These are phyloP conservation scores for Charadrius vociferus DNA, from an alignment of 2,113 vertebrate genomes.

Conservation along the genomic window DNA sequence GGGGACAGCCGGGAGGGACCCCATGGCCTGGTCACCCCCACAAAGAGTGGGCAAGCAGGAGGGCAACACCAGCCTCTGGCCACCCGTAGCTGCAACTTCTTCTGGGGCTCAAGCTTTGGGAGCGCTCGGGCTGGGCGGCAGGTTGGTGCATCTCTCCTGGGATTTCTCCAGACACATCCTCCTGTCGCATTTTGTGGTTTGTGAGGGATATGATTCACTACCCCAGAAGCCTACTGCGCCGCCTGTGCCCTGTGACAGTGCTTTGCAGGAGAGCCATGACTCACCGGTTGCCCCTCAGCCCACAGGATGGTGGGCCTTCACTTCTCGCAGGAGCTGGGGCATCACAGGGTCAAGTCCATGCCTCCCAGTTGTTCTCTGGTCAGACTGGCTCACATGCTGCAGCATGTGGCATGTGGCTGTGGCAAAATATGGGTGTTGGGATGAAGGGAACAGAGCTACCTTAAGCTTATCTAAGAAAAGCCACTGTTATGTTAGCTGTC, in stretches of 20 bases:
- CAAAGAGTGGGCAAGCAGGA: neutral
- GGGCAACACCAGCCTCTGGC: neutral
- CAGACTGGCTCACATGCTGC: fast-evolving
- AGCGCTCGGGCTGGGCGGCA: neutral
- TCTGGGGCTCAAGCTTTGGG: neutral
- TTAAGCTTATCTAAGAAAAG: neutral
- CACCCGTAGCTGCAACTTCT: neutral
- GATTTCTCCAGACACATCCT: neutral
- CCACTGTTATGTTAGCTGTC: neutral
- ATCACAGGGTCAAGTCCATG: neutral
- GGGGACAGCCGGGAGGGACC: neutral
- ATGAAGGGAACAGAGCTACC: neutral
- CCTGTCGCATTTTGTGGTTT: neutral
- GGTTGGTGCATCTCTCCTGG: neutral
- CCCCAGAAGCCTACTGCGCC: neutral
- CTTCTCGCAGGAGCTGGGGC: neutral
- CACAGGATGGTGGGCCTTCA: neutral
- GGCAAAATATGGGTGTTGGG: neutral
- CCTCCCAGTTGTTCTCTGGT: neutral
- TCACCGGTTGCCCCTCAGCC: neutral
- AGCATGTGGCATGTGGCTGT: neutral
- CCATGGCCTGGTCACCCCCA: neutral
- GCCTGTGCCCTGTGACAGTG: neutral
- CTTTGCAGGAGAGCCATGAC: neutral
- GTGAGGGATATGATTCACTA: neutral